Evolutionary conservation across 1,140 invertebrate species (phyloP), one percentile per base, ranked within the genome.

Genomic region (Bombyx mandarina): DNA sequence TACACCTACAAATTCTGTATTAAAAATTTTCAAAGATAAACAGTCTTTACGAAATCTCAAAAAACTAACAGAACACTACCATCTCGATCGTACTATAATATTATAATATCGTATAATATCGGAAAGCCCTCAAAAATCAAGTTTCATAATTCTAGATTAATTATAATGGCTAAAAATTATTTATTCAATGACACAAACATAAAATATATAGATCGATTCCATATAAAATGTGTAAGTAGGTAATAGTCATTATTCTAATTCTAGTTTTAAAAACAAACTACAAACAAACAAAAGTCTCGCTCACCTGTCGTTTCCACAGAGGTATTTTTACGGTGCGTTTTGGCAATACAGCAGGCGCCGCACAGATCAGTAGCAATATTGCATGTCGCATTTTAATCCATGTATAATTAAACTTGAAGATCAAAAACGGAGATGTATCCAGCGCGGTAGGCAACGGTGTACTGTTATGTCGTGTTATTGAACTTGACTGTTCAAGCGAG

Each of bases 241-340:
- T 35, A 35, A 35, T 35, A 35, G 2, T 1, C 26, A 35, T 35
- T n/a, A 47, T 10, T 47, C 46, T n/a, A n/a, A 47, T 47, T 2
- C 2, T 47, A n/a, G 0, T 47, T 47, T 47, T 47, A 47, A 47
- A 47, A 47, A 47, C 3, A 47, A 18, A 47, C 6, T 18, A 47
- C 1, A 47, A 47, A 47, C 46, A 10, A 47, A 10, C 7, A 47
- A 35, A 35, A 5, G 26, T 35, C 26, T 35, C 26, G 9, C 79
- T 71, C 67, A 93, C 92, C 88, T 93, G 91, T 77, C 94, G 94
- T 75, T 95, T 95, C 94, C 94, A 95, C 26, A 35, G 26, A 35
- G 26, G 26, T 35, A 35, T 35, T 35, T 35, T 73, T 94, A 93
- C 2, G 94, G 54, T 43, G 49, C 48, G 35, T 93, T 93, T 76